phyloP scores from a whole-genome alignment of 2,888 invertebrate genomes.

The Vanessa cardui region DNA sequence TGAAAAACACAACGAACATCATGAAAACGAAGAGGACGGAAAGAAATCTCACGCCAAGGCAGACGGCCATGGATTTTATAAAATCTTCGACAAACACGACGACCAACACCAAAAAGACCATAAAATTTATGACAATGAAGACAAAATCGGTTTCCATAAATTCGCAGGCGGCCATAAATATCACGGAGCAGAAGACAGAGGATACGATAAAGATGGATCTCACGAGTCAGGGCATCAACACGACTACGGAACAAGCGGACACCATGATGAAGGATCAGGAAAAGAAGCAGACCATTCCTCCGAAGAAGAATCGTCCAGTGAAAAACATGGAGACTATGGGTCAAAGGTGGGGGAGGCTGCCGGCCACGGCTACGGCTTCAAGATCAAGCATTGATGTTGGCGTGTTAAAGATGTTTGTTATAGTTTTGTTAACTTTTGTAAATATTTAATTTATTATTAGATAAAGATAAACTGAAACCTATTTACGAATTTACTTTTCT shows the following conservation, averaged over 20 bases:
- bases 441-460: conserved; percentile 62
- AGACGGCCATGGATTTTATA: conserved; percentile 84
- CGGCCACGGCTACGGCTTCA: conserved; percentile 75
- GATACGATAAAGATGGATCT: conserved; percentile 70
- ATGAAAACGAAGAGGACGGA: conserved; percentile 77
- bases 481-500: conserved; percentile 16
- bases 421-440: conserved; percentile 73
- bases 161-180: conserved; percentile 79
- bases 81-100: conserved; percentile 82
- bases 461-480: conserved; percentile 61
- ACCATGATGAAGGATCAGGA: conserved; percentile 78
- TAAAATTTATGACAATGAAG: conserved; percentile 83
- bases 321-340: conserved; percentile 77
- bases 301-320: conserved; percentile 74
- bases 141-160: conserved; percentile 83
- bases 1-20: conserved; percentile 11
- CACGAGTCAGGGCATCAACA: conserved; percentile 79
- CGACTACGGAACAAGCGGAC: conserved; percentile 56
- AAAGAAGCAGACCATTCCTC: conserved; percentile 72
- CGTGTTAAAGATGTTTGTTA: conserved; percentile 57
- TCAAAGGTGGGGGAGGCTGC: conserved; percentile 54
- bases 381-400: conserved; percentile 61
- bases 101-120: conserved; percentile 85
- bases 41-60: conserved; percentile 83
- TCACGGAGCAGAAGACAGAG: conserved; percentile 78